A percentile compares a stretch with the other conserved stretches of the same genome.
Evolutionary conservation across 30 jellyfish, hydroid and myxozoan genomes (phyloP).

Genomic region (Nemopilema nomurai): DNA sequence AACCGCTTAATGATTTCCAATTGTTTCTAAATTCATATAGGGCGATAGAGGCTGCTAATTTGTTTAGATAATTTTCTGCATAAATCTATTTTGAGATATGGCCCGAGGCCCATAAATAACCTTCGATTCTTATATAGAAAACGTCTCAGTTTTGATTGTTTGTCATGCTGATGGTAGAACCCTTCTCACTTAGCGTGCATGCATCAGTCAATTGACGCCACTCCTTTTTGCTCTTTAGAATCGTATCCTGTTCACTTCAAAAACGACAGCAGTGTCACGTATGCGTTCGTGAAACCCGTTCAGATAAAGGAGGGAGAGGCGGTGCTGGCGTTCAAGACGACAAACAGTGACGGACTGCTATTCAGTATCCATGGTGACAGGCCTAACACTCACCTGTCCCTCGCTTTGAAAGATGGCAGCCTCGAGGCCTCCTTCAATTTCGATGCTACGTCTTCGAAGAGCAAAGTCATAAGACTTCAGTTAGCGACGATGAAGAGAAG

Average conservation of each 20-base stretch:
- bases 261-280: slow-evolving; percentile 19
- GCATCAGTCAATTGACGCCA: background rate
- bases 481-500: slow-evolving; percentile 5
- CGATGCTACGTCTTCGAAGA: slow-evolving; percentile 16
- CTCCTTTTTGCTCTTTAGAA: slow-evolving; percentile 35
- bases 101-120: no score
- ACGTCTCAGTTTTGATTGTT: no score
- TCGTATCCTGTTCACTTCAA: slow-evolving; percentile 52
- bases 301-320: slow-evolving; percentile 47
- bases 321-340: slow-evolving; percentile 54
- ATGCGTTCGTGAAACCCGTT: slow-evolving; percentile 32
- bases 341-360: slow-evolving; percentile 18
- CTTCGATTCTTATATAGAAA: no score
- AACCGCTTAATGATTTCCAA: no score
- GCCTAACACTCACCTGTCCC: slow-evolving; percentile 49
- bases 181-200: background rate
- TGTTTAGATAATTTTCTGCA: no score
- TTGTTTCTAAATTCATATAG: no score
- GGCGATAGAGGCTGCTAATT: no score
- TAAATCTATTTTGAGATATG: no score
- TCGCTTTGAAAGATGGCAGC: slow-evolving; percentile 50
- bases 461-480: slow-evolving; percentile 7
- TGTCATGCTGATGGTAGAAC: background rate
- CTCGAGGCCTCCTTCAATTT: slow-evolving; percentile 34
- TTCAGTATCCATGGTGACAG: slow-evolving; percentile 65